These are phyloP conservation scores for Urocyon cinereoargenteus DNA, from an alignment of 2,797 vertebrate species.

Conservation along the genomic window DNA sequence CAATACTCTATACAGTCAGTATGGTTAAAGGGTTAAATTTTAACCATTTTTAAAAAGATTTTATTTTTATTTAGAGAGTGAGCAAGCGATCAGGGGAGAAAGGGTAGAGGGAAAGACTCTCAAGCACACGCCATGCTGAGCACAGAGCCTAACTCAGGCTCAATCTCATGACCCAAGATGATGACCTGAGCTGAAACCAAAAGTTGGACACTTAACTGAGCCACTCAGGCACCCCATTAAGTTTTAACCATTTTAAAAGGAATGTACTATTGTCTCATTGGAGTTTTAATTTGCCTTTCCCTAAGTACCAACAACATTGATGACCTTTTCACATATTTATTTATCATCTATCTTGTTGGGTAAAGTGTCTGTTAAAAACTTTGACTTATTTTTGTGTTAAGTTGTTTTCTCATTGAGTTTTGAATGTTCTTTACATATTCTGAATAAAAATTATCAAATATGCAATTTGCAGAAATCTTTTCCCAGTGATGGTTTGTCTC, in stretches of 20 bases:
- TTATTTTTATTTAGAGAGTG: neutral
- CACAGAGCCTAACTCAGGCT: neutral
- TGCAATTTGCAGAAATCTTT: neutral
- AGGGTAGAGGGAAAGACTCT: neutral
- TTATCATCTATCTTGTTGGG: neutral
- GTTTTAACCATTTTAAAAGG: neutral
- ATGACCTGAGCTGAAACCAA: neutral
- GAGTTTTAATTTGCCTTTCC: neutral
- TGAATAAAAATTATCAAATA: neutral
- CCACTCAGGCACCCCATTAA: neutral
- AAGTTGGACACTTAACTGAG: neutral
- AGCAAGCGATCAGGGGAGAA: neutral
- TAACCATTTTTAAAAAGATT: neutral
- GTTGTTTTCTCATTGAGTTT: neutral
- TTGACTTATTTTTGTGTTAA: neutral
- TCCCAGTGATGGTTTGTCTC: neutral
- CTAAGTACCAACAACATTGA: neutral
- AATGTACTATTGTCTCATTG: neutral
- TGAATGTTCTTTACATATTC: neutral
- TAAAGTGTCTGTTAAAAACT: neutral
- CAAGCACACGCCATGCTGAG: neutral
- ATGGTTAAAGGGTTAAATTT: neutral
- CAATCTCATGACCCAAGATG: neutral
- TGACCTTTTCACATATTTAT: neutral
- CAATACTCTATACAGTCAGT: neutral